Evolutionary conservation across 2,113 vertebrate genomes (phyloP).

Genomic region (Lepus timidus): DNA sequence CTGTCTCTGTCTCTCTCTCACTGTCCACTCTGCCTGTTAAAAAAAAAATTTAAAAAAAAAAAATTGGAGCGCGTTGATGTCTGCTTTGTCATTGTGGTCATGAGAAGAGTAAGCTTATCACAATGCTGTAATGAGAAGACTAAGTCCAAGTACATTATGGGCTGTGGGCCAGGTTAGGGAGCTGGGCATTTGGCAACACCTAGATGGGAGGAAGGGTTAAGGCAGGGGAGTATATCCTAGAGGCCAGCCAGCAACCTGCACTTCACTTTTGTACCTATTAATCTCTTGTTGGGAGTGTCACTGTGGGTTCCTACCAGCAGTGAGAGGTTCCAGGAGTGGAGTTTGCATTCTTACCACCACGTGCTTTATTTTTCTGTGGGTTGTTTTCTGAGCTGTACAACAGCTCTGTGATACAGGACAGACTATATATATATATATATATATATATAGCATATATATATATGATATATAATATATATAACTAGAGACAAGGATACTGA

Average conservation of each 20-base stretch:
- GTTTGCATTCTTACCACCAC: neutral
- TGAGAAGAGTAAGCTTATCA: neutral
- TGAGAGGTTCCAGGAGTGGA: neutral
- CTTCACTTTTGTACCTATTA: neutral
- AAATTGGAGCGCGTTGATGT: accelerated
- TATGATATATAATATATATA: neutral
- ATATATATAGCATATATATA: too few relatives aligned
- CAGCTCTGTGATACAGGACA: neutral
- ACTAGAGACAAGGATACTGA: neutral
- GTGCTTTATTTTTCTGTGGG: neutral
- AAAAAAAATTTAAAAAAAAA: too few relatives aligned
- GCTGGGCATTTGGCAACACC: neutral
- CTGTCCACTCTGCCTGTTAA: too few relatives aligned
- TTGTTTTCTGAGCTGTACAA: neutral
- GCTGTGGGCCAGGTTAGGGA: neutral
- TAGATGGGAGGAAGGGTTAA: neutral
- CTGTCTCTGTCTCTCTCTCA: too few relatives aligned
- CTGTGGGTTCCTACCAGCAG: neutral
- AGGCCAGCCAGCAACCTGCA: neutral
- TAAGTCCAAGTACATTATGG: too few relatives aligned
- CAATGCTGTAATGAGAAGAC: accelerated
- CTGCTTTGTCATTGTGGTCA: neutral
- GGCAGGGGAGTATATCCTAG: neutral
- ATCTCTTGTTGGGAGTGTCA: neutral
- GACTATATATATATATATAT: too few relatives aligned